Percentiles rank a stretch among this genome's conserved stretches.
phyloP scores from a whole-genome alignment of 2,888 invertebrate species.

The Andrena camellia region DNA sequence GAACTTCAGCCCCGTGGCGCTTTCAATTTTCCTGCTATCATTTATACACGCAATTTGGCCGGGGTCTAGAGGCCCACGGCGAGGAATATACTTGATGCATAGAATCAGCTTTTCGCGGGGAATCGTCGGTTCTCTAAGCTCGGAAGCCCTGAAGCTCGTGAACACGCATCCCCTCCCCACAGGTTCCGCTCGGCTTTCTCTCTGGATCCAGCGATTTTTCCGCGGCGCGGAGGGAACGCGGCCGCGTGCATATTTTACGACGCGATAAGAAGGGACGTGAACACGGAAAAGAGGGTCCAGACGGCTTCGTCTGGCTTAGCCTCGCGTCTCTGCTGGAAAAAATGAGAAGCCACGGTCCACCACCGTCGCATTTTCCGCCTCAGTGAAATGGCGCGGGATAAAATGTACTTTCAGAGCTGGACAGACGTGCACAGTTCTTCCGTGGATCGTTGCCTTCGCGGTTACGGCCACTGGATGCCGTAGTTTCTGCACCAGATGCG shows the following conservation, averaged over 20 bases:
- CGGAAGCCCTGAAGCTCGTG: background rate
- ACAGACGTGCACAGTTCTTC: constrained; percentile 17
- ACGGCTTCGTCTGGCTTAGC: background rate
- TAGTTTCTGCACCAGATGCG: constrained; percentile 40
- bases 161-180: background rate
- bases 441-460: constrained; percentile 33
- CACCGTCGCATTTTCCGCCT: constrained; percentile 9
- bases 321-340: constrained; percentile 13
- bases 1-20: background rate
- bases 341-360: constrained; percentile 16
- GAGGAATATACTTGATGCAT: constrained; percentile 44
- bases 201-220: constrained; percentile 11
- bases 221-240: constrained; percentile 22
- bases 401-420: constrained; percentile 17
- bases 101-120: constrained; percentile 32
- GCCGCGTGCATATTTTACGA: constrained; percentile 19
- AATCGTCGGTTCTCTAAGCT: background rate
- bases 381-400: constrained; percentile 31
- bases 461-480: constrained; percentile 51
- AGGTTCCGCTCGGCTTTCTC: background rate
- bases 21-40: background rate
- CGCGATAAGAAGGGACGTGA: constrained; percentile 23
- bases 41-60: constrained; percentile 39
- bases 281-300: constrained; percentile 16
- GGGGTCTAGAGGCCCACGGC: constrained; percentile 34